These are phyloP conservation scores for Fulmarus glacialis DNA, from an alignment of 2,113 vertebrate species.

Conservation along the genomic window DNA sequence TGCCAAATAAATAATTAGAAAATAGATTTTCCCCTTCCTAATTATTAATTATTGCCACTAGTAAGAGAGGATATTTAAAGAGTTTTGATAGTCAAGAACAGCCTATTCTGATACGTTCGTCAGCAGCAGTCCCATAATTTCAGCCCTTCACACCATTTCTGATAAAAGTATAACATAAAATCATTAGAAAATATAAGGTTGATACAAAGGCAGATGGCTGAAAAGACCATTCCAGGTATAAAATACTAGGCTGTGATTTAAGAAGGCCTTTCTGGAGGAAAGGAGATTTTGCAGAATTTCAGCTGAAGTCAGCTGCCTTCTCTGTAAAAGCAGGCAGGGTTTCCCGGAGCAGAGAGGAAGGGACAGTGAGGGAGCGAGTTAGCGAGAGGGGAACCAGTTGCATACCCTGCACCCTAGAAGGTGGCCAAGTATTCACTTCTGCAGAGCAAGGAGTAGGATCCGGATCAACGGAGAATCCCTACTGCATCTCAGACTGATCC, in stretches of 20 bases:
- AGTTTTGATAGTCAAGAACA: neutral
- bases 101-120: neutral
- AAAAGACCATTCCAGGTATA: neutral
- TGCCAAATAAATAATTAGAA: conserved; percentile 48
- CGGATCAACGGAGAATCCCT: neutral
- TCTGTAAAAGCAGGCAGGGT: neutral
- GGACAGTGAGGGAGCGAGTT: rapidly evolving
- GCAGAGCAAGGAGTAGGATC: neutral
- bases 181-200: neutral
- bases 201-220: neutral
- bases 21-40: conserved; percentile 12
- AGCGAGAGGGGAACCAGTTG: neutral
- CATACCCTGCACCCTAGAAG: neutral
- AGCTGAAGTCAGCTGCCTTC: neutral
- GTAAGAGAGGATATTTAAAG: neutral
- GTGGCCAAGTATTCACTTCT: neutral
- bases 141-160: neutral
- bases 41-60: conserved; percentile 35
- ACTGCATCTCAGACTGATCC: neutral
- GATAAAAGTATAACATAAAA: neutral
- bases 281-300: neutral
- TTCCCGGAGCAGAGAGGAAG: neutral
- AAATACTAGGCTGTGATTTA: neutral
- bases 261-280: neutral
- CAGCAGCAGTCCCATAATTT: neutral